Base-by-base conservation (phyloP, 2,888 invertebrate genomes). In the Drepana falcataria region DNA sequence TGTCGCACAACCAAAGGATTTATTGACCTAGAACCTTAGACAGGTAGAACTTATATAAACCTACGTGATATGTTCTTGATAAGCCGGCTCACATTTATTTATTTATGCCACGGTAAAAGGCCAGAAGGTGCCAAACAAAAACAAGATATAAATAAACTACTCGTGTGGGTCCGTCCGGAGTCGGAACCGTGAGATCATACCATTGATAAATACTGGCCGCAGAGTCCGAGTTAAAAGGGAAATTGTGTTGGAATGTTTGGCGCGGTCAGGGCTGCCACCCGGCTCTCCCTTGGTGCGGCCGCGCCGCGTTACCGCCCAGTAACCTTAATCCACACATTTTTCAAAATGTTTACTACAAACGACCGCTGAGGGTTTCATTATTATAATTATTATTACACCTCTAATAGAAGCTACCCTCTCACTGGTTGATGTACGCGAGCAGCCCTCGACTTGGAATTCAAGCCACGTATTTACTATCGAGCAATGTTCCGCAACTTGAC, bases 211-310 rank as follows among this genome's bases (percentile, higher is more conserved):
- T 75, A 73, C 70, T 63, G 66, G 64, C 71, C 73, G 57, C 75
- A 72, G 70, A 75, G 77, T 74, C 76, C 72, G 76, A 79, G 79
- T 77, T 87, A 87, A 87, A 87, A 87, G 87, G 87, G 86, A 87
- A 87, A 83, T 84, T 82, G 83, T 88, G 87, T 87, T 75, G 85
- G 83, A 85, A 79, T 76, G 77, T 75, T 69, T 69, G 69, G 55
- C 66, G 77, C 68, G 70, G 78, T 69, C 69, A 76, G 77, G 77
- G 77, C 54, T 77, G 74, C 61, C 62, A 51, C 52, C 58, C 51
- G 55, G 55, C 55, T 56, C 35, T 53, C 58, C 54, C 57, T 47
- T 55, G 53, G 52, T 51, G 49, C 49, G 53, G 60, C 57, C 60
- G 57, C 41, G 4, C 40, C 9, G 51, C 35, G 37, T 9, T 51